Conservation (phyloP, 2,113 vertebrate species). For the Melanerpes formicivorus region DNA sequence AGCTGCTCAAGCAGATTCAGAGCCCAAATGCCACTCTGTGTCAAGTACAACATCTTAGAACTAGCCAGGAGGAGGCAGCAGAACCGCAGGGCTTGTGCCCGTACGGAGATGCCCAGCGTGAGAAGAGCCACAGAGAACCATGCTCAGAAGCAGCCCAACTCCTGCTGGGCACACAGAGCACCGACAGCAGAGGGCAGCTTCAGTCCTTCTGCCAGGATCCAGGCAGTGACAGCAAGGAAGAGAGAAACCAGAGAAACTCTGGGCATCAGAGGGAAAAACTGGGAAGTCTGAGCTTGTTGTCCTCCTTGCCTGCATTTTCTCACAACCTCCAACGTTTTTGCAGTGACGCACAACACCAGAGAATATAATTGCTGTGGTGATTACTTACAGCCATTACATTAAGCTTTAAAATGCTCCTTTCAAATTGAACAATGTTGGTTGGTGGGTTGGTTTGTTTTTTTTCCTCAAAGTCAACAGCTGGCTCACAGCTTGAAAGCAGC, state of each 20-base stretch:
- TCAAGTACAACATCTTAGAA: neutral
- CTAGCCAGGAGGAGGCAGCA: neutral
- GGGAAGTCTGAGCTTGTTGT: neutral
- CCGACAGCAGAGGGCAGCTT: neutral
- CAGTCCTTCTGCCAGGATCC: neutral
- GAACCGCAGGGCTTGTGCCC: neutral
- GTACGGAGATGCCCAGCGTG: neutral
- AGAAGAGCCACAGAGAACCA: neutral
- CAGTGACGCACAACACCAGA: neutral
- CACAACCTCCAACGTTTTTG: neutral
- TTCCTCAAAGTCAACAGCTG: slow-evolving; percentile 85
- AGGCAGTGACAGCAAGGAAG: neutral
- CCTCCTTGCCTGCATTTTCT: neutral
- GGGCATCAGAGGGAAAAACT: neutral
- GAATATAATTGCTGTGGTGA: slow-evolving; percentile 70
- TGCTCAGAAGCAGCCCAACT: neutral
- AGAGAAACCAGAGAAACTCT: neutral
- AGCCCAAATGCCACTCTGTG: neutral
- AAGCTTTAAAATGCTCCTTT: slow-evolving; percentile 77
- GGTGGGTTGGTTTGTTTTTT: too few relatives aligned
- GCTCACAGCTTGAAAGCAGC: slow-evolving; percentile 82
- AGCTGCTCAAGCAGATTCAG: neutral
- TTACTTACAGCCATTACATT: slow-evolving; percentile 78
- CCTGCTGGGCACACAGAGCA: neutral
- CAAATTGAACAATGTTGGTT: slow-evolving; percentile 78